phyloP scores from a whole-genome alignment of 2,113 vertebrate species.

The Phasianus colchicus region DNA sequence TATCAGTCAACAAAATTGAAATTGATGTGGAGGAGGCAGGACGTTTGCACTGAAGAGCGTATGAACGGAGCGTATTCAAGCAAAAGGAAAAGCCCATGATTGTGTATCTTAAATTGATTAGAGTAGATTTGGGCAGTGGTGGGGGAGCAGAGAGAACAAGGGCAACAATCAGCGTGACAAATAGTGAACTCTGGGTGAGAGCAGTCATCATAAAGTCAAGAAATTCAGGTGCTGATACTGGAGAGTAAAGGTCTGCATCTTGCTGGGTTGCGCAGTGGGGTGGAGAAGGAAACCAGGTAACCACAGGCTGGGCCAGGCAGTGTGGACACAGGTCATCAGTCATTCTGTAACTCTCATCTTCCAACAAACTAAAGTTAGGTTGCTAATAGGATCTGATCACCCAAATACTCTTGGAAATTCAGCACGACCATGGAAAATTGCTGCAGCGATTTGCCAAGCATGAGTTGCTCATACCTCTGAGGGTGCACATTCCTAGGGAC shows the following conservation, averaged over 20 bases:
- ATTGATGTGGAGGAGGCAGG: neutral
- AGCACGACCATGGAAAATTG: fast-evolving
- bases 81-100: neutral
- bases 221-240: neutral
- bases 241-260: neutral
- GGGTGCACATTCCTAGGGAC: neutral
- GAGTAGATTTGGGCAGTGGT: neutral
- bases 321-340: neutral
- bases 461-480: neutral
- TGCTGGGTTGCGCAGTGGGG: no score
- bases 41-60: neutral
- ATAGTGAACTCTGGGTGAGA: neutral
- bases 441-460: neutral
- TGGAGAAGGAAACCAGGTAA: neutral
- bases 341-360: neutral
- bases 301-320: neutral
- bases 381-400: neutral
- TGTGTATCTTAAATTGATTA: neutral
- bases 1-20: neutral
- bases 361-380: neutral
- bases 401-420: neutral
- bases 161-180: neutral
- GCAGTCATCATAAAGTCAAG: neutral
- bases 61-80: neutral
- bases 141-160: neutral